Evolutionary conservation across 2,113 vertebrate species (phyloP).

Genomic region (Cathartes aura): DNA sequence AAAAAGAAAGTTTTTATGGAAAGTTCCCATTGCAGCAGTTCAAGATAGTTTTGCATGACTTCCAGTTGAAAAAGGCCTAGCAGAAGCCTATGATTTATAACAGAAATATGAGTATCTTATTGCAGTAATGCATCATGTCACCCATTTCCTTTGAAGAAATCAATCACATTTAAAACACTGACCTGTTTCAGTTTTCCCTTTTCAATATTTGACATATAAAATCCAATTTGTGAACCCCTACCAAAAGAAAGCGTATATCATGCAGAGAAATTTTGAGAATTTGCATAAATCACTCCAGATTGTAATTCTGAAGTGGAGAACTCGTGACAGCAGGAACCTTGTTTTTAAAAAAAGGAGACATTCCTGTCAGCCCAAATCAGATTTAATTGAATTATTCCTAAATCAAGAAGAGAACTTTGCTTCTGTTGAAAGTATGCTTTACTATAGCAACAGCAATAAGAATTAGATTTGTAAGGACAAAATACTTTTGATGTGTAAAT

Average conservation of each 20-base stretch:
- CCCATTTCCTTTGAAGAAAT: slow-evolving; percentile 75
- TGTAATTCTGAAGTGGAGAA: slow-evolving; percentile 39
- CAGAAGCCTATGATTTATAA: slow-evolving; percentile 78
- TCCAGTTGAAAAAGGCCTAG: slow-evolving; percentile 31
- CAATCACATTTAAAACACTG: slow-evolving; percentile 75
- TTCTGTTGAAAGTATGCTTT: neutral
- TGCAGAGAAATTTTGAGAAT: slow-evolving; percentile 49
- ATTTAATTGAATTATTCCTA: slow-evolving; percentile 37
- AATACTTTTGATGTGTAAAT: neutral
- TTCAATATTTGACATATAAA: slow-evolving; percentile 75
- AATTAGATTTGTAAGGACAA: neutral
- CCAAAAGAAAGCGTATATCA: slow-evolving; percentile 73
- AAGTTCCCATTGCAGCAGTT: slow-evolving; percentile 22
- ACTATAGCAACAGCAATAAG: neutral
- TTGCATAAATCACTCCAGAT: slow-evolving; percentile 71
- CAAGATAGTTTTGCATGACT: slow-evolving; percentile 45
- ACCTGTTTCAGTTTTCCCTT: slow-evolving; percentile 72
- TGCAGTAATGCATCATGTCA: slow-evolving; percentile 82
- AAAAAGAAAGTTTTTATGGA: neutral
- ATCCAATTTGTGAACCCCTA: slow-evolving; percentile 73
- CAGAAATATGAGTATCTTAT: slow-evolving; percentile 79
- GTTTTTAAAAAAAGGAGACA: neutral
- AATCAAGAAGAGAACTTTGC: neutral
- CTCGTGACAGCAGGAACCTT: slow-evolving; percentile 50
- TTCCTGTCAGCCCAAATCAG: neutral